Percentiles rank a stretch among this genome's conserved stretches.
Evolutionary conservation across 2,797 vertebrate genomes (phyloP).

Genomic region (Sebastes itinus): DNA sequence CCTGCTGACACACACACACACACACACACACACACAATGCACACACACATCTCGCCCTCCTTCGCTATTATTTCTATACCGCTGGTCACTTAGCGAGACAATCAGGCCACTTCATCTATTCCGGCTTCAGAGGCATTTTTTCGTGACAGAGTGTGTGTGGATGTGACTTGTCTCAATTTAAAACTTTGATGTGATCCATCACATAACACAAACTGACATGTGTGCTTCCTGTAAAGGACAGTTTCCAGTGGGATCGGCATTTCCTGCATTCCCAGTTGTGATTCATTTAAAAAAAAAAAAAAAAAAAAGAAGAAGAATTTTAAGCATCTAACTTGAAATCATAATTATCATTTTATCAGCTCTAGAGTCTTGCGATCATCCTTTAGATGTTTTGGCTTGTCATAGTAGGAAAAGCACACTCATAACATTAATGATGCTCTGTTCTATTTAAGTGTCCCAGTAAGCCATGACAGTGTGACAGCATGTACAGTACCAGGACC

Average conservation of each 20-base stretch:
- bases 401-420: too few species aligned
- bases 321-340: too few species aligned
- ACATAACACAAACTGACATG: neutral
- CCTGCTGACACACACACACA: conserved; percentile 41
- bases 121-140: conserved; percentile 17
- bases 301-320: too few species aligned
- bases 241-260: neutral
- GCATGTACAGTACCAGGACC: too few species aligned
- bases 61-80: conserved; percentile 24
- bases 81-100: conserved; percentile 21
- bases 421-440: too few species aligned
- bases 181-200: conserved; percentile 13
- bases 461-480: too few species aligned
- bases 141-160: neutral
- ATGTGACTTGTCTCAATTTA: neutral
- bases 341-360: too few species aligned
- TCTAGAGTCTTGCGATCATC: too few species aligned
- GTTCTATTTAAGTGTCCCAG: too few species aligned
- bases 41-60: conserved; percentile 28
- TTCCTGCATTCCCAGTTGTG: neutral
- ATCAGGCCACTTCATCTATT: conserved; percentile 30
- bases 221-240: neutral
- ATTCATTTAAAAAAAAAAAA: neutral
- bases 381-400: too few species aligned
- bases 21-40: neutral